Percentiles rank a stretch among this genome's conserved stretches.
phyloP scores from a whole-genome alignment of 2,113 vertebrate species.

The Tonatia bakeri region DNA sequence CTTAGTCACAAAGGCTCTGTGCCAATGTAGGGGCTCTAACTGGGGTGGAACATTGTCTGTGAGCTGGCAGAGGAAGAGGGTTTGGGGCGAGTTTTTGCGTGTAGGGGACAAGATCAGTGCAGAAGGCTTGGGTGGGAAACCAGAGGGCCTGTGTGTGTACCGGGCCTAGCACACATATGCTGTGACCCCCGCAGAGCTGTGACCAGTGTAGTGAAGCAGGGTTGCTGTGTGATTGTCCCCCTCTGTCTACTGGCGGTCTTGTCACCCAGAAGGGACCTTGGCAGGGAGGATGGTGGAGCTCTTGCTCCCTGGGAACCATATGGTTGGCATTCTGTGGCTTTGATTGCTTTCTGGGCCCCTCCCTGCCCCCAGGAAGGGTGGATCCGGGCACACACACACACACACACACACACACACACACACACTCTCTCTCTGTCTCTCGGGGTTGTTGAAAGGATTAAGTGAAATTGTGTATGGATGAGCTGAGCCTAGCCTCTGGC shows the following conservation, averaged over 20 bases:
- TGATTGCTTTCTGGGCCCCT: neutral
- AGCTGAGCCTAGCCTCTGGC: neutral
- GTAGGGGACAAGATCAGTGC: neutral
- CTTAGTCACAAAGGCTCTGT: neutral
- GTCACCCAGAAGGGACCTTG: neutral
- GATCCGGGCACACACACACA: neutral
- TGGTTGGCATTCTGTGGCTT: neutral
- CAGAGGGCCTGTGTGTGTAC: neutral
- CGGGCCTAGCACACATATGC: neutral
- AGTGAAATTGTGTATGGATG: neutral
- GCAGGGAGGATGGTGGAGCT: neutral
- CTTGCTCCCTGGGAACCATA: neutral
- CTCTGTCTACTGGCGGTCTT: neutral
- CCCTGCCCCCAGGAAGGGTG: neutral
- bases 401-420: no score
- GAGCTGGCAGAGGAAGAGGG: no score
- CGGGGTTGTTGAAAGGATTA: neutral
- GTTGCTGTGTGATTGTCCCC: no score
- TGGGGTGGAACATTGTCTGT: fast-evolving
- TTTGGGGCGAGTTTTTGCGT: neutral
- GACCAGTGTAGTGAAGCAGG: neutral
- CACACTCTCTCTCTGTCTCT: no score
- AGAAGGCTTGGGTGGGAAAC: neutral
- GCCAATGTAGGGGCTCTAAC: neutral
- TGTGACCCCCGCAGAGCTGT: fast-evolving